Base-by-base conservation (phyloP, 1,140 invertebrate genomes). In the Conus ventricosus region DNA sequence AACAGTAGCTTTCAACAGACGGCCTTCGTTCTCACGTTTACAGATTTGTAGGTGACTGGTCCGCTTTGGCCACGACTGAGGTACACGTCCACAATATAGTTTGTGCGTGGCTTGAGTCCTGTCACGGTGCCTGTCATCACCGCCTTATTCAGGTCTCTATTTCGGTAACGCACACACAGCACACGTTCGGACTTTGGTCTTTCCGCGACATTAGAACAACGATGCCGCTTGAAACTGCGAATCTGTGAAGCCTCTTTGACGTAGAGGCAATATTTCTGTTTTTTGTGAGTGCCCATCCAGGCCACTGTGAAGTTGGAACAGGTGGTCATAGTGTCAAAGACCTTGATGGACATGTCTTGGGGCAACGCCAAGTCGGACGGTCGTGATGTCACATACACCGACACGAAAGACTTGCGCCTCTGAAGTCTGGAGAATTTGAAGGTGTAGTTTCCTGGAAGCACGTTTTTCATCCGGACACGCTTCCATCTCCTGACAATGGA, bases 191-290 rank as follows among this genome's bases (percentile, higher is more conserved):
- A 85, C 13, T 60, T 87, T 11, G 85, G 85, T 27, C 90, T 85
- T n/a, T 84, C 85, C 7, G 20, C 88, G 13, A 87, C 60, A 51
- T 82, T 84, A 3, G 88, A 57, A 87, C 87, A 91, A 87, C 89
- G 91, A 85, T 84, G 91, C 53, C 55, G 84, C n/a, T 90, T 91
- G 25, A 86, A 60, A 23, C 82, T 89, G 54, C 80, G 83, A 67
- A 78, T 84, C 55, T 83, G 80, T 63, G 80, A 88, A 67, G 85
- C 89, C 91, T 89, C 91, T 76, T 92, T 92, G 82, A 92, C 88
- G 82, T 95, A 94, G n/a, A 95, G 85, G 89, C 95, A 95, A 84
- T 94, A 95, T 25, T 88, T 92, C n/a, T 94, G 93, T 80, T 92
- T 92, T 20, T 93, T 91, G 25, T 92, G 91, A 1, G 91, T 89